Conservation (phyloP, 2,888 invertebrate genomes). For the Caenorhabditis sinica region DNA sequence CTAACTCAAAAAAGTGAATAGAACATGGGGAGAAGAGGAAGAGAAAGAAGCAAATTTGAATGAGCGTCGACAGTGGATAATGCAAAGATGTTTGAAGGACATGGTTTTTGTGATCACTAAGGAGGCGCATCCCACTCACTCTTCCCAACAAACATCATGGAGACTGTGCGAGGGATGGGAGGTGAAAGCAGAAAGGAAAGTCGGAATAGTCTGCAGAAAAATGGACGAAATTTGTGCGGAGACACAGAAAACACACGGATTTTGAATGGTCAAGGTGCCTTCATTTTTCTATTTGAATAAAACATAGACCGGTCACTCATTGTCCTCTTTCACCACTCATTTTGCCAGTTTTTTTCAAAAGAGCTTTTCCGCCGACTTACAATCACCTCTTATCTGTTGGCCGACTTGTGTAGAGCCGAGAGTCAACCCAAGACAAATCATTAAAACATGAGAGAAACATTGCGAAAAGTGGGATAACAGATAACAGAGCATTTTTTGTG, state of each 20-base stretch:
- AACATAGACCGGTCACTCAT: constrained; percentile 55
- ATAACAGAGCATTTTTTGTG: background rate
- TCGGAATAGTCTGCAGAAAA: constrained; percentile 46
- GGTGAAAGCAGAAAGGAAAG: constrained; percentile 36
- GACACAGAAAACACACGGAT: constrained; percentile 44
- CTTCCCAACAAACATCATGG: constrained; percentile 52
- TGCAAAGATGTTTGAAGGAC: constrained; percentile 63
- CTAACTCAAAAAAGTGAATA: constrained; percentile 25
- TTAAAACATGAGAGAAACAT: constrained; percentile 52
- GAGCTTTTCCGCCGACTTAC: constrained; percentile 32
- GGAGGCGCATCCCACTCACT: constrained; percentile 46
- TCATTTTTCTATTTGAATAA: constrained; percentile 52
- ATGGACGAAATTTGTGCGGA: background rate
- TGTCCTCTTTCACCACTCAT: background rate
- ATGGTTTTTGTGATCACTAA: constrained; percentile 61
- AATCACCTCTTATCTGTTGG: constrained; percentile 64
- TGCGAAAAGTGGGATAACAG: constrained; percentile 24
- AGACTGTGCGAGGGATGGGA: constrained; percentile 31
- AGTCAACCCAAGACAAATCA: constrained; percentile 45
- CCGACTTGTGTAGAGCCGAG: constrained; percentile 43
- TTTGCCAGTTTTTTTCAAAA: constrained; percentile 34
- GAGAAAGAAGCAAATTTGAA: constrained; percentile 43
- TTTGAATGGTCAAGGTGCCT: constrained; percentile 35
- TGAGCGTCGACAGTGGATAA: constrained; percentile 55
- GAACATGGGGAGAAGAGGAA: constrained; percentile 11